Conservation (phyloP, 1,140 invertebrate genomes). For the Battus philenor region DNA sequence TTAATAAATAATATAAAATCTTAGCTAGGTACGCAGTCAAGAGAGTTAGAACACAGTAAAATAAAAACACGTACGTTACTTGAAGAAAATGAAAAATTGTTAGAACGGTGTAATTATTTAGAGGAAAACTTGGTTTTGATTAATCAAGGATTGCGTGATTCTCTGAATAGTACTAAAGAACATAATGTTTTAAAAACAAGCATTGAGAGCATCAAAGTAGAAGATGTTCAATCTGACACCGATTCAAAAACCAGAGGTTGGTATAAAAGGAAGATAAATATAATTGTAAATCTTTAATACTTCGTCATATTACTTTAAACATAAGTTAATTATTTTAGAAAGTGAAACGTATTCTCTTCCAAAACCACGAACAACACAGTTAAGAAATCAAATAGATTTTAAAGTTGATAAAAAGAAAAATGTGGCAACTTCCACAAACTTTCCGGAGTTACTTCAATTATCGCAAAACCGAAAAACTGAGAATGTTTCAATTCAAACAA, state of each 20-base stretch:
- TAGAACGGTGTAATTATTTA: constrained; percentile 45
- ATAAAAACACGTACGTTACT: constrained; percentile 47
- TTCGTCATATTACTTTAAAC: neutral
- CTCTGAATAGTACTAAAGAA: constrained; percentile 7
- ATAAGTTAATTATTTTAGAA: constrained; percentile 42
- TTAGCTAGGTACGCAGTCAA: constrained; percentile 40
- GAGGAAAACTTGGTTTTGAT: constrained; percentile 47
- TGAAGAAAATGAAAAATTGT: constrained; percentile 32
- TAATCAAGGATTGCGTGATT: constrained; percentile 46
- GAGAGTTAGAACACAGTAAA: constrained; percentile 47
- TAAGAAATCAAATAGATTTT: constrained; percentile 5
- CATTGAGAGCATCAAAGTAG: constrained; percentile 6
- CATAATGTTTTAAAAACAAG: neutral
- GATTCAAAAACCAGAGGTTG: constrained; percentile 40
- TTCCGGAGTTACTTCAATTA: neutral
- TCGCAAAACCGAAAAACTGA: constrained; percentile 13
- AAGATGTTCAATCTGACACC: constrained; percentile 39
- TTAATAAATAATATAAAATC: constrained; percentile 1
- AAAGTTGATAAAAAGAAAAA: constrained; percentile 17
- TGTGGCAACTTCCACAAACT: constrained; percentile 17
- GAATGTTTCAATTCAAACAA: constrained; percentile 38
- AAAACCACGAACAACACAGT: constrained; percentile 26
- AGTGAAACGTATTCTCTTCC: constrained; percentile 46
- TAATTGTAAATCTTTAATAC: neutral
- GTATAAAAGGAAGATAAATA: constrained; percentile 3